Percentiles rank a stretch among this genome's conserved stretches.
These are phyloP conservation scores for Crepidodera aurea DNA, from an alignment of 2,888 invertebrate species.

Conservation along the genomic window DNA sequence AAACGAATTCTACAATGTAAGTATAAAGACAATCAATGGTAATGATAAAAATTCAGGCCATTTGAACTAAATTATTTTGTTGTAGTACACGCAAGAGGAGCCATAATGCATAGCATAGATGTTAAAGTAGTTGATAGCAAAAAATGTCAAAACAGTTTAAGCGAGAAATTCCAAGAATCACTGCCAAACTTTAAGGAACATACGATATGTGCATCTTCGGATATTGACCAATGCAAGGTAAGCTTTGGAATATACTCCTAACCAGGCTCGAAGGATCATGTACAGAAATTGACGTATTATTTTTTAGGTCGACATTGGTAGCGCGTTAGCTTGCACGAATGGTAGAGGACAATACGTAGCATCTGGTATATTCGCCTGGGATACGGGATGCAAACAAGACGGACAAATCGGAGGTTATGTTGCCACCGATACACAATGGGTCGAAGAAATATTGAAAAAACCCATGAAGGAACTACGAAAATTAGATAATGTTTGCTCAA, in stretches of 20 bases:
- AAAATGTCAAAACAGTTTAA: constrained; percentile 69
- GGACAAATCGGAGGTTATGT: constrained; percentile 61
- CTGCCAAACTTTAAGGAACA: constrained; percentile 68
- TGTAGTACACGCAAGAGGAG: constrained; percentile 77
- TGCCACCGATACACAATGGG: constrained; percentile 62
- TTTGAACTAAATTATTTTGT: constrained; percentile 29
- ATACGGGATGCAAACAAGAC: constrained; percentile 69
- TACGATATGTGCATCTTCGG: constrained; percentile 75
- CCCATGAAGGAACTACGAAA: constrained; percentile 57
- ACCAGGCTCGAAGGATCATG: not conserved
- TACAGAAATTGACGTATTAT: not conserved
- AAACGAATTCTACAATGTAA: constrained; percentile 80
- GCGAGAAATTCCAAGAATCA: constrained; percentile 66
- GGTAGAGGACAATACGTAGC: constrained; percentile 74
- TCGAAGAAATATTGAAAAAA: constrained; percentile 56
- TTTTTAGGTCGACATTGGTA: constrained; percentile 73
- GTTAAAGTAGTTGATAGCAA: constrained; percentile 71
- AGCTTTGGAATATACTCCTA: no score
- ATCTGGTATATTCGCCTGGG: constrained; percentile 79
- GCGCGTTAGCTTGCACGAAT: constrained; percentile 80
- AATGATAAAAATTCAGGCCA: not conserved
- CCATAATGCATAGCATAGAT: constrained; percentile 77
- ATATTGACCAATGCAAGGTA: constrained; percentile 80
- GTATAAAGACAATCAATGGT: no score
- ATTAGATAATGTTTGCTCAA: constrained; percentile 48